Evolutionary conservation across 2,888 invertebrate species (phyloP).

Genomic region (Microctonus brassicae): DNA sequence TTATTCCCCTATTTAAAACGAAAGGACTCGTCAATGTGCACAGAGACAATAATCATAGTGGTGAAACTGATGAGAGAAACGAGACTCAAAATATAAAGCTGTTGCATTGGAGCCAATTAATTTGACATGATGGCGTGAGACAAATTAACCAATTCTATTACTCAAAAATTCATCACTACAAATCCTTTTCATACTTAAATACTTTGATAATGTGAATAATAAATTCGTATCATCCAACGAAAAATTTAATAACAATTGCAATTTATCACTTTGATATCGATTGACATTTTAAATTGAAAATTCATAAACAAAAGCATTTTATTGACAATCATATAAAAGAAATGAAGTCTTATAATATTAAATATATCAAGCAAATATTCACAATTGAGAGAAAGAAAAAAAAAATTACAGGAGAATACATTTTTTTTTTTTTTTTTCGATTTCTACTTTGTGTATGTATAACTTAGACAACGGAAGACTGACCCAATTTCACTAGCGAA

Average conservation of each 20-base stretch:
- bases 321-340: too few species aligned
- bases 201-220: not conserved
- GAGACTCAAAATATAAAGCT: constrained; percentile 10
- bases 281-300: too few species aligned
- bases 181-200: not conserved
- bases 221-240: not conserved
- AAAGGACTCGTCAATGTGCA: not conserved
- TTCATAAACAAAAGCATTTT: too few species aligned
- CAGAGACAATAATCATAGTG: not conserved
- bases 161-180: constrained; percentile 12
- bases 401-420: not conserved
- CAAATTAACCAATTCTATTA: constrained; percentile 28
- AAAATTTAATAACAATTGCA: too few species aligned
- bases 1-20: not conserved
- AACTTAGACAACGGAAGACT: not conserved
- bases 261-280: too few species aligned
- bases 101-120: constrained; percentile 25
- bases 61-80: too few species aligned
- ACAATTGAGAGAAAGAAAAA: not conserved
- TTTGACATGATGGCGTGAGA: too few species aligned
- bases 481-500: constrained; percentile 18
- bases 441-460: not conserved
- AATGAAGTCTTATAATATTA: too few species aligned
- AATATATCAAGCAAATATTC: too few species aligned
- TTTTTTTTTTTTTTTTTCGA: not conserved